phyloP scores from a whole-genome alignment of 2,113 vertebrate genomes.

The Clarias magur region DNA sequence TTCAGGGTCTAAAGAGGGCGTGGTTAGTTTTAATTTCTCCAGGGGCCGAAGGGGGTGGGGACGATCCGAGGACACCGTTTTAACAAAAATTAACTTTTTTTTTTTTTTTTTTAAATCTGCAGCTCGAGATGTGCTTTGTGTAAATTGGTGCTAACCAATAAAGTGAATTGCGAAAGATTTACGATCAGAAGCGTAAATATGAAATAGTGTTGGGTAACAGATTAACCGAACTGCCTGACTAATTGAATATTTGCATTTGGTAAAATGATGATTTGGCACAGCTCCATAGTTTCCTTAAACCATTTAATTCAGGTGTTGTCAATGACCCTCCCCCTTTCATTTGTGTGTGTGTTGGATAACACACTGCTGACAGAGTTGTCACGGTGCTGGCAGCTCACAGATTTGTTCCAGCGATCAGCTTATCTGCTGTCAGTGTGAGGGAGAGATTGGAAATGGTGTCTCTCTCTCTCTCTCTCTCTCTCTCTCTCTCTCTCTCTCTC shows the following conservation, averaged over 20 bases:
- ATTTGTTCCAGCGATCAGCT: constrained; percentile 74
- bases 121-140: background rate
- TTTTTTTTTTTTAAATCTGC: background rate
- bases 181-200: background rate
- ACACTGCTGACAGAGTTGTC: constrained; percentile 68
- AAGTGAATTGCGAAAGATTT: background rate
- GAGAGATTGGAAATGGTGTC: constrained; percentile 63
- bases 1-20: background rate
- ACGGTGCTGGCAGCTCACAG: constrained; percentile 66
- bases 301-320: constrained; percentile 9
- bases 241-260: background rate
- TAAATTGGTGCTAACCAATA: background rate
- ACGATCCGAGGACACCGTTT: background rate
- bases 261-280: background rate
- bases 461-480: constrained; percentile 16
- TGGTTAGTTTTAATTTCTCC: background rate
- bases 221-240: background rate
- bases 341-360: constrained; percentile 31
- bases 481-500: constrained; percentile 1
- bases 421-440: constrained; percentile 71
- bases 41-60: no score
- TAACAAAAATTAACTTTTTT: background rate
- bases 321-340: background rate
- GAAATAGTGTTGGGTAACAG: background rate
- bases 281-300: constrained; percentile 1